Evolutionary conservation across 2,797 vertebrate genomes (phyloP), one percentile per base, ranked within the genome.

Genomic region (Microctenopoma lineatum): DNA sequence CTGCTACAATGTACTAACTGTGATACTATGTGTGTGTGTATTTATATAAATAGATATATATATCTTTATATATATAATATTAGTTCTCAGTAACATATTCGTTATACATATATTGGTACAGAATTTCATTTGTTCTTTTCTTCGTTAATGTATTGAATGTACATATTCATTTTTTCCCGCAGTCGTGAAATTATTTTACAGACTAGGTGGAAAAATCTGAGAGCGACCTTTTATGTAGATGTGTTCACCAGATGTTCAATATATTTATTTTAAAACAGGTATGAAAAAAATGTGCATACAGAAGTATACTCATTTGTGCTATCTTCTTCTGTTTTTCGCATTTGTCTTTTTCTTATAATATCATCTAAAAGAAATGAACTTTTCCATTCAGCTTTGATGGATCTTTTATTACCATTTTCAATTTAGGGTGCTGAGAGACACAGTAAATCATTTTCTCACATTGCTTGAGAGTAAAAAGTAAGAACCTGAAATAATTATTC

Each of bases 401-500:
- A 70, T 66, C n/a, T 84, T 84, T 80, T 59, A 79, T 70, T 62
- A 48, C 70, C 14, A 57, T 65, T 62, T 69, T 66, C 61, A 71
- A 68, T 85, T 79, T 68, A 64, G 83, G 62, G 63, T 68, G 72
- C 52, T 74, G 69, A 84, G 73, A 84, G 62, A 77, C 11, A 50
- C 75, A 51, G 80, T 91, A 89, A 86, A 91, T 92, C 71, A 87
- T 85, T 90, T 88, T 86, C 81, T 89, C 84, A 83, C 81, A 70
- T 87, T 86, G 58, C 77, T 64, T 84, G 73, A 87, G 75, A 77
- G 77, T 72, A 73, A 79, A 83, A 83, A 65, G 66, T 54, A 70
- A 73, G 65, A 75, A 73, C 54, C 70, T 75, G 60, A 61, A 64
- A 63, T 75, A 76, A 88, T 89, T 79, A 72, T 81, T 80, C 81